A percentile compares a stretch with the other conserved stretches of the same genome.
Conservation (phyloP, 2,797 vertebrate genomes). For the Danio albolineatus region DNA sequence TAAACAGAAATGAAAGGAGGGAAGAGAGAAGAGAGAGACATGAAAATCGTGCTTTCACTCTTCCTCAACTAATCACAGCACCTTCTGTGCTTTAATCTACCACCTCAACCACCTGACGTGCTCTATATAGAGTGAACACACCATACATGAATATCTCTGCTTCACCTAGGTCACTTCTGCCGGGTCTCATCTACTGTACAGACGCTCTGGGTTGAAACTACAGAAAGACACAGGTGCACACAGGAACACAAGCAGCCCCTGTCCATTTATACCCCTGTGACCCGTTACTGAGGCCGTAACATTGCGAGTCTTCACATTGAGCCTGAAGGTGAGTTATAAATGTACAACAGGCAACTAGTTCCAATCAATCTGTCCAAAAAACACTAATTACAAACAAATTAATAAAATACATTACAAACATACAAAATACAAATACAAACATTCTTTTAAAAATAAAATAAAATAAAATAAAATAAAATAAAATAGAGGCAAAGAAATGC, state of each 20-base stretch:
- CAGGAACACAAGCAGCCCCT: slow-evolving; percentile 10
- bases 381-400: too few relatives aligned
- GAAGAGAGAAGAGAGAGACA: background rate
- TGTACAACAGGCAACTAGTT: too few relatives aligned
- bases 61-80: slow-evolving; percentile 29
- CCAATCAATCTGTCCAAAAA: background rate
- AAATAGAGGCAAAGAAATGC: too few relatives aligned
- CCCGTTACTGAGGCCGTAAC: background rate
- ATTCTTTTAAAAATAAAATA: too few relatives aligned
- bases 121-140: background rate
- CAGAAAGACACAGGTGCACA: slow-evolving; percentile 34
- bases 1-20: slow-evolving; percentile 7
- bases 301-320: background rate
- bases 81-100: slow-evolving; percentile 2
- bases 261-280: background rate
- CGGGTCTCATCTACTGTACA: slow-evolving; percentile 9
- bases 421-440: too few relatives aligned
- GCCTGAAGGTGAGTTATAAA: background rate
- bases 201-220: background rate
- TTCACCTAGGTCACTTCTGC: slow-evolving; percentile 27
- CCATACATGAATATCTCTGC: background rate
- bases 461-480: too few relatives aligned
- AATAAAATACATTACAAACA: too few relatives aligned
- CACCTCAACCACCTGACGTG: slow-evolving; percentile 10
- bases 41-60: slow-evolving; percentile 7